phyloP scores from a whole-genome alignment of 2,888 invertebrate genomes.

The Protodeltote pygarga region DNA sequence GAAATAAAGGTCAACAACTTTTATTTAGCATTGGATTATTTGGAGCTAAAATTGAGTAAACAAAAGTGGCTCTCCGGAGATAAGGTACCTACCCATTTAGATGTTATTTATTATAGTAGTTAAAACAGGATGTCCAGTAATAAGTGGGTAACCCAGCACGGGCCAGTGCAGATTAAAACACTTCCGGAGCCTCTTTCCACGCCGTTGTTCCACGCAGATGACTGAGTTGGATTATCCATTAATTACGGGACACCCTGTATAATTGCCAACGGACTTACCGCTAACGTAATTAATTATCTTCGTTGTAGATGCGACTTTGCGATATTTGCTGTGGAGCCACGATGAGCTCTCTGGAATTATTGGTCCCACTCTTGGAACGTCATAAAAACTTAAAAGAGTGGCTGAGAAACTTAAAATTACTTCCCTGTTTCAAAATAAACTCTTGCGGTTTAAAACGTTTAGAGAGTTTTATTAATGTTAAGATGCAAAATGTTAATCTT shows the following conservation, averaged over 20 bases:
- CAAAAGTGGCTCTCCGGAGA: conserved; percentile 68
- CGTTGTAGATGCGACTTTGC: conserved; percentile 71
- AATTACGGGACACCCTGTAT: too few species aligned
- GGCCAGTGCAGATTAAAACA: too few species aligned
- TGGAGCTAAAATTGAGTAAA: conserved; percentile 61
- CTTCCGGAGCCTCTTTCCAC: too few species aligned
- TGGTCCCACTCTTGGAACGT: conserved; percentile 69
- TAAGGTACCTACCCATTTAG: too few species aligned
- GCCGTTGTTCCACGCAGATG: too few species aligned
- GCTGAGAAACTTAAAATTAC: conserved; percentile 63
- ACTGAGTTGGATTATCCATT: too few species aligned
- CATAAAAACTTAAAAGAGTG: conserved; percentile 71
- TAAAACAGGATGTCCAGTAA: too few species aligned
- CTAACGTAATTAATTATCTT: conserved; percentile 2
- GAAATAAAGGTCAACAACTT: conserved; percentile 56
- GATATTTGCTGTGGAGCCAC: conserved; percentile 79
- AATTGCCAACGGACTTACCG: too few species aligned
- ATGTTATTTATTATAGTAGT: not conserved
- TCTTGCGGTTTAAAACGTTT: conserved; percentile 61
- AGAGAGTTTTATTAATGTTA: conserved; percentile 48
- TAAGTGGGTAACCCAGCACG: too few species aligned
- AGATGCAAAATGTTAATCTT: not conserved
- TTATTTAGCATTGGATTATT: conserved; percentile 63
- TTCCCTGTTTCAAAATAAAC: conserved; percentile 68
- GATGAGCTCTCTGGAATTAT: conserved; percentile 71